Conservation (phyloP, 2,888 invertebrate species). For the Caenorhabditis drosophilae region DNA sequence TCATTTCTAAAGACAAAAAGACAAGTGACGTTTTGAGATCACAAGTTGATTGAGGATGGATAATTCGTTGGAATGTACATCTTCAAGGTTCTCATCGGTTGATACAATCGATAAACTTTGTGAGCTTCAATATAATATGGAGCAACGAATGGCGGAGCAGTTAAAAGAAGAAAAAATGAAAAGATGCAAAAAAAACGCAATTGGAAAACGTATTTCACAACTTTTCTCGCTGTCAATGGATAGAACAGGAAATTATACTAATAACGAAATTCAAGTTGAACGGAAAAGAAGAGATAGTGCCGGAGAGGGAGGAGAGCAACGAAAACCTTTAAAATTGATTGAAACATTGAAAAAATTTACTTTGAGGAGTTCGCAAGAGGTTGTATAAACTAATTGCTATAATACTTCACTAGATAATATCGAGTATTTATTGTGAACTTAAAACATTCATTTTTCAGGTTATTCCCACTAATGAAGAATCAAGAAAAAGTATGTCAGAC, state of each 20-base stretch:
- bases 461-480: conserved; percentile 13
- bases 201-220: conserved; percentile 22
- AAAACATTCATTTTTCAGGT: conserved; percentile 14
- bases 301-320: not conserved
- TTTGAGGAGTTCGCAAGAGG: too few species aligned
- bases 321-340: not conserved
- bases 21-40: too few species aligned
- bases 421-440: not conserved
- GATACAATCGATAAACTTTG: conserved; percentile 38
- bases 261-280: too few species aligned
- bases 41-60: too few species aligned
- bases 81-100: conserved; percentile 2
- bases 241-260: not conserved
- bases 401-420: not conserved
- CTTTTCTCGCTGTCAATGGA: conserved; percentile 1
- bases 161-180: not conserved
- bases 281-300: not conserved
- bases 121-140: conserved; percentile 23
- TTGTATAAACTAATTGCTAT: not conserved
- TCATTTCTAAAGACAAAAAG: too few species aligned
- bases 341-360: not conserved
- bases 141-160: conserved; percentile 11
- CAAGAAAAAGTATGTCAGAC: conserved; percentile 31
- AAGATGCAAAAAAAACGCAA: conserved; percentile 4
- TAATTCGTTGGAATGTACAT: too few species aligned